Evolutionary conservation across 2,113 vertebrate genomes (phyloP).

Genomic region (Laticauda colubrina): DNA sequence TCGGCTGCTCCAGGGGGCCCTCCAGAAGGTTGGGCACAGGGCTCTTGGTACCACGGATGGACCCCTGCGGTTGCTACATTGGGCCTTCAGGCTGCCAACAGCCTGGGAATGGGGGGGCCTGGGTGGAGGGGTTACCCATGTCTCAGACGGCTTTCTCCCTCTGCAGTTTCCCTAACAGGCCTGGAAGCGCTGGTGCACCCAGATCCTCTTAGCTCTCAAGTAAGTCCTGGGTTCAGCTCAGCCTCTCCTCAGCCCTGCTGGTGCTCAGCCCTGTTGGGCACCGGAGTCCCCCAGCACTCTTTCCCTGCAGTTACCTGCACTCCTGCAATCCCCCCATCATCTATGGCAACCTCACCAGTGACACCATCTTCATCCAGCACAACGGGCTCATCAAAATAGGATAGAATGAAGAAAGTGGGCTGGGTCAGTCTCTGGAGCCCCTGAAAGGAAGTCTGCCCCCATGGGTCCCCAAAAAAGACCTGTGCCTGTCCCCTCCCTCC

Average conservation of each 20-base stretch:
- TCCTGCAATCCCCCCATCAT: constrained; percentile 97
- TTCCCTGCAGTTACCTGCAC: constrained; percentile 87
- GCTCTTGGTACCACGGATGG: not conserved
- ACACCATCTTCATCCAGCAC: constrained; percentile 99
- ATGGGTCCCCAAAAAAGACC: not conserved
- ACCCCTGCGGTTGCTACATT: not conserved
- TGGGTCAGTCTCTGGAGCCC: not conserved
- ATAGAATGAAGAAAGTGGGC: constrained; percentile 72
- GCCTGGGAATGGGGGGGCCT: not conserved
- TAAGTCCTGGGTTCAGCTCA: constrained; percentile 45
- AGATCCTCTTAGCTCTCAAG: constrained; percentile 97
- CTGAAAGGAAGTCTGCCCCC: not conserved
- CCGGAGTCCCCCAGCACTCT: constrained; percentile 46
- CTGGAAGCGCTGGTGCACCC: constrained; percentile 98
- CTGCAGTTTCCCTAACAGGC: constrained; percentile 69
- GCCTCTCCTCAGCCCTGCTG: not conserved
- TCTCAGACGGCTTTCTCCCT: not conserved
- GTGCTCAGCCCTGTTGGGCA: not conserved
- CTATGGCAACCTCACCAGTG: constrained; percentile 96
- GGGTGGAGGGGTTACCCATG: fast-evolving
- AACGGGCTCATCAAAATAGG: constrained; percentile 98
- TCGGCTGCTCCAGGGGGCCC: not conserved
- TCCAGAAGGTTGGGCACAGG: not conserved
- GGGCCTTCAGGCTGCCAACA: not conserved
- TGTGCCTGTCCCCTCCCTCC: not conserved